phyloP scores from a whole-genome alignment of 2,797 vertebrate species.

The Argyrosomus regius region DNA sequence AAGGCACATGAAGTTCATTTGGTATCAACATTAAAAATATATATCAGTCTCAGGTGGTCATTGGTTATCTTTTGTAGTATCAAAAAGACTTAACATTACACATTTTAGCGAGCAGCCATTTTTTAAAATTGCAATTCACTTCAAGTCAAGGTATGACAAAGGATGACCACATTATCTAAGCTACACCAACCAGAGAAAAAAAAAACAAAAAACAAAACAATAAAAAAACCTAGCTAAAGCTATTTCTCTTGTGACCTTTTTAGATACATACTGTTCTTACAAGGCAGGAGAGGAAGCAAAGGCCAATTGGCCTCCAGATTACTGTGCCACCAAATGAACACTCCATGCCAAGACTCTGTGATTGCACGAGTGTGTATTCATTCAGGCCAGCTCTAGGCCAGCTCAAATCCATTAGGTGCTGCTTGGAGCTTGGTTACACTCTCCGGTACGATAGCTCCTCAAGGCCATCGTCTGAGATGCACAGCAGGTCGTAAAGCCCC shows the following conservation, averaged over 20 bases:
- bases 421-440: constrained; percentile 41
- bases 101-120: constrained; percentile 4
- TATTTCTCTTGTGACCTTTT: constrained; percentile 64
- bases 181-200: background rate
- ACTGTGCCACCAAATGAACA: constrained; percentile 43
- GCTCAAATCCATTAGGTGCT: constrained; percentile 64
- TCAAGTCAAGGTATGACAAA: constrained; percentile 12
- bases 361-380: constrained; percentile 73
- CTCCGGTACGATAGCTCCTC: constrained; percentile 48
- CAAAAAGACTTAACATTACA: background rate
- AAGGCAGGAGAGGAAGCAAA: constrained; percentile 41
- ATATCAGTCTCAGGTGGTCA: background rate
- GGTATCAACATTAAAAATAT: background rate
- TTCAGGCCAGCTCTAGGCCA: constrained; percentile 64
- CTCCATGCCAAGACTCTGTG: constrained; percentile 50
- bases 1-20: background rate
- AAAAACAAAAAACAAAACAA: background rate
- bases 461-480: constrained; percentile 44
- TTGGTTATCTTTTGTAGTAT: background rate
- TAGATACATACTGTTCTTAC: constrained; percentile 50
- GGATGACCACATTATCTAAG: constrained; percentile 21
- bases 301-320: constrained; percentile 59
- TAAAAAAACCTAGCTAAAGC: background rate
- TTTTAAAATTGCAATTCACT: constrained; percentile 25
- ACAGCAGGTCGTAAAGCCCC: constrained; percentile 28